Conservation (phyloP, 2,888 invertebrate genomes). For the Ischnus inquisitorius region DNA sequence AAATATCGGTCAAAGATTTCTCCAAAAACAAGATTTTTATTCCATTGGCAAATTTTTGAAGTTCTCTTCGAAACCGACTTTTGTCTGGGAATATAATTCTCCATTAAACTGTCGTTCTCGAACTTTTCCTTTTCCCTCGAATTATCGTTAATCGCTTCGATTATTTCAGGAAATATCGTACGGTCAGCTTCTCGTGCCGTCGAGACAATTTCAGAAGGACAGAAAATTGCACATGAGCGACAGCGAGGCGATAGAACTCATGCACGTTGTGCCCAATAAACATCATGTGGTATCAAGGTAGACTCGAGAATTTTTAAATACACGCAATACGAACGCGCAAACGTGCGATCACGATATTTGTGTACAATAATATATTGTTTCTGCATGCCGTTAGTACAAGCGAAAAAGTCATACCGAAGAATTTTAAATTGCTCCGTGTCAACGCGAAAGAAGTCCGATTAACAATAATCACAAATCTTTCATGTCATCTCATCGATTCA, state of each 20-base stretch:
- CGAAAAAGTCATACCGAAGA: slow-evolving; percentile 11
- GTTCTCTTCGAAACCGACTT: neutral
- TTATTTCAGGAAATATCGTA: slow-evolving; percentile 93
- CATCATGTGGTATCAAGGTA: slow-evolving; percentile 88
- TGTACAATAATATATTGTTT: neutral
- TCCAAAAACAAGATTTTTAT: too few species aligned
- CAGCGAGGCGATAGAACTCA: slow-evolving; percentile 81
- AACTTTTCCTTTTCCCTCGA: slow-evolving; percentile 21
- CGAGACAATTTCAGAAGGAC: slow-evolving; percentile 87
- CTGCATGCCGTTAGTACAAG: slow-evolving; percentile 44
- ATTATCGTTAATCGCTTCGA: slow-evolving; percentile 9
- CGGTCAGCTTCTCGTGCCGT: slow-evolving; percentile 93
- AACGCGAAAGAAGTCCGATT: slow-evolving; percentile 17
- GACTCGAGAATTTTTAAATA: slow-evolving; percentile 24
- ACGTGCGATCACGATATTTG: neutral
- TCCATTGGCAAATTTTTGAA: too few species aligned
- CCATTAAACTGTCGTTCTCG: neutral
- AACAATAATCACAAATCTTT: slow-evolving; percentile 15
- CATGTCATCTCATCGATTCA: slow-evolving; percentile 48
- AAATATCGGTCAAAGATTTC: too few species aligned
- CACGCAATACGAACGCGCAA: neutral
- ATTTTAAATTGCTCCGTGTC: slow-evolving; percentile 20
- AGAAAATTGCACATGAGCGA: slow-evolving; percentile 82
- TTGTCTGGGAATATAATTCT: neutral
- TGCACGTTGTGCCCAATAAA: slow-evolving; percentile 85